Base-by-base conservation (phyloP, 2,797 vertebrate species). In the Xyrichtys novacula region DNA sequence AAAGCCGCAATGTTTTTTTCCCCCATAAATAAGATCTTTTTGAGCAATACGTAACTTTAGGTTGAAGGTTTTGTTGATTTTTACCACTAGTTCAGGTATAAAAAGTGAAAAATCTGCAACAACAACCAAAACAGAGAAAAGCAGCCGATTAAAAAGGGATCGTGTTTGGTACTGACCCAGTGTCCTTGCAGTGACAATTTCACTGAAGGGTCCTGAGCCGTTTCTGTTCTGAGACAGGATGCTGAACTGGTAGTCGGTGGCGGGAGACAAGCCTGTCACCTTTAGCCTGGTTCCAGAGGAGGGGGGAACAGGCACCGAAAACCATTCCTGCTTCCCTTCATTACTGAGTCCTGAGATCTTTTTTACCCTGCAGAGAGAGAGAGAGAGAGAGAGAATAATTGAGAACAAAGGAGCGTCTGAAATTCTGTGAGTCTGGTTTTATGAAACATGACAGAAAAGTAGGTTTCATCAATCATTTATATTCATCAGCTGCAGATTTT, bases 191-290 rank as follows among this genome's bases (percentile, higher is more conserved):
- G 92, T 88, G 80, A 92, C 60, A 0, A 98, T 96, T 76, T 97
- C 94, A 10, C 97, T 98, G 91, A 98, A 99, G 16, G 97, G 97
- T 6, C 97, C 97, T 0, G 95, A 96, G 29, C 98, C 97, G 74
- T 96, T 86, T 72, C 95, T 96, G 88, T 98, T 99, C 56, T 96
- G 95, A 20, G 97, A 95, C 62, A 98, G 90, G 71, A 99, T 75
- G 0, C 96, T 98, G 92, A 99, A 97, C 91, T 98, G 98, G 91
- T 98, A 98, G 2, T 89, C 78, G 0, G 86, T 94, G 61, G 93
- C 91, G 0, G 96, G 93, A 78, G 93, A 94, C 58, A 99, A 91
- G 32, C 92, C 95, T 0, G 90, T 88, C 83, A 99, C 95, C 60
- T 95, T 80, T 44, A 96, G 79, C 31, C 90, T 78, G 19, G 84